Base-by-base conservation (phyloP, 2,113 vertebrate genomes). In the Amblyornis subalaris region DNA sequence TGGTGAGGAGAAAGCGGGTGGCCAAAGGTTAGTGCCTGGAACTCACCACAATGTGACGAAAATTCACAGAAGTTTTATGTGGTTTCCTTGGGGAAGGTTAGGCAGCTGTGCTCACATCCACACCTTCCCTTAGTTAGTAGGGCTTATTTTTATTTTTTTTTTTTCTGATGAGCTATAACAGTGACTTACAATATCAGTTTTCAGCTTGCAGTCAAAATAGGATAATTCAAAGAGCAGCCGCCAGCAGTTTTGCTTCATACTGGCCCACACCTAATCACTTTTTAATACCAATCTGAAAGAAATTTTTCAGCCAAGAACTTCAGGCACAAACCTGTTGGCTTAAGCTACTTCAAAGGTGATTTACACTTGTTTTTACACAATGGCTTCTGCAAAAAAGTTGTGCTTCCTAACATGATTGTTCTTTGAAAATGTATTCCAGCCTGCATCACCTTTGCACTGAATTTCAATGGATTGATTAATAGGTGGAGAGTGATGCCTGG, bases 281-380 rank as follows among this genome's bases (percentile, higher is more conserved):
- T 76, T 76, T 92, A 38, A 60, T 45, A 70, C 3, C 40, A 73
- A 14, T 54, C 45, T 33, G 10, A 36, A 53, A 62, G 31, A 60
- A 78, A 25, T 18, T 9, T 57, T 91, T 71, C 80, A 70, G 38
- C 53, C 50, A 54, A 87, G 50, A 60, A 44, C 31, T 89, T 88
- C 93, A 83, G 42, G 85, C 50, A 54, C 50, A 82, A 87, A 91
- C 80, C 53, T 72, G 61, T 62, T 90, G 31, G 36, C 31, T 60
- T 45, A 25, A 78, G 24, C 57, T 69, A 50, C 51, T 75, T 93
- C 61, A 87, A 84, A 92, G 36, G 40, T 38, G 12, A 77, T 72
- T 85, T 72, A 58, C 2, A 1, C 18, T 89, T 65, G 36, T 66
- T 54, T 82, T 82, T 72, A 84, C 14, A 82, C 16, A 89, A 51